Conservation (phyloP, 2,797 vertebrate species). For the Hydrocynus forskahlii region DNA sequence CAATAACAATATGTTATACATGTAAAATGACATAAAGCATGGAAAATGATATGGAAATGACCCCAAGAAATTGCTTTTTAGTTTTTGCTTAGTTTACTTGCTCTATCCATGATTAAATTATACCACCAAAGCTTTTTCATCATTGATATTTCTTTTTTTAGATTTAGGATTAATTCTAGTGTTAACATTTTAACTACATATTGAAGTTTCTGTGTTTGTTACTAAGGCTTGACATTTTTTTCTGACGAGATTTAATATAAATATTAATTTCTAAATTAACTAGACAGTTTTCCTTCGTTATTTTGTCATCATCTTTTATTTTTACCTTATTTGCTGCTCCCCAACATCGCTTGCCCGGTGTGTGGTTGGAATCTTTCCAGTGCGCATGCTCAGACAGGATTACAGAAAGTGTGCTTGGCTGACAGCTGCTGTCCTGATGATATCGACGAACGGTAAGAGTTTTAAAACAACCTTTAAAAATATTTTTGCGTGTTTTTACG, state of each 20-base stretch:
- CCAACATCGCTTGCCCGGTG: neutral
- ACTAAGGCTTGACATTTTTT: no score
- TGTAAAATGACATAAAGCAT: no score
- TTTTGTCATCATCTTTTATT: neutral
- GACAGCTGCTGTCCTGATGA: slow-evolving; percentile 68
- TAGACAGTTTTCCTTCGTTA: neutral
- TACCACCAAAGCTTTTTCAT: no score
- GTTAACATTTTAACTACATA: no score
- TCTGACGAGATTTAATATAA: no score
- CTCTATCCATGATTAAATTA: no score
- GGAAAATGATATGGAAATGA: no score
- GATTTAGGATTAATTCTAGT: neutral
- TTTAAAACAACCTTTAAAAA: slow-evolving; percentile 40
- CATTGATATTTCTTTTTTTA: neutral
- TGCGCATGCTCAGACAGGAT: slow-evolving; percentile 59
- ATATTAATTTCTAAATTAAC: no score
- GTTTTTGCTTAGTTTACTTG: no score
- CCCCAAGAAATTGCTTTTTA: no score
- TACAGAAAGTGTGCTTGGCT: slow-evolving; percentile 53
- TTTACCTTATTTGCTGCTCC: neutral
- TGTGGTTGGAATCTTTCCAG: neutral
- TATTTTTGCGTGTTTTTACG: neutral
- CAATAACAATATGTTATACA: no score
- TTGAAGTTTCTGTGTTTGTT: neutral
- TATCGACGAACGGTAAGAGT: slow-evolving; percentile 66